Percentiles rank a stretch among this genome's conserved stretches.
phyloP scores from a whole-genome alignment of 2,888 invertebrate genomes.

The Dimorphilus gyrociliatus region DNA sequence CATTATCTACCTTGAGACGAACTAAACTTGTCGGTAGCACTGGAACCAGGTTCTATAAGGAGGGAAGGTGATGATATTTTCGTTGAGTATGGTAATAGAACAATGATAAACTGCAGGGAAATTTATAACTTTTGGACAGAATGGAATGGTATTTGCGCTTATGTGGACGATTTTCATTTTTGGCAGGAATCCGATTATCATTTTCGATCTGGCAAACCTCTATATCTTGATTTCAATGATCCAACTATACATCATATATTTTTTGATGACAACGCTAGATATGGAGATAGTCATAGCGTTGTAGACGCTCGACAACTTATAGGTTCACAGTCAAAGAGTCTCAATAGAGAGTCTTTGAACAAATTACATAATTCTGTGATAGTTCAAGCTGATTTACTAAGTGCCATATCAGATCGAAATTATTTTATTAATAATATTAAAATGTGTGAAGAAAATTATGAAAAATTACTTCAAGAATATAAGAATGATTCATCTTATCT shows the following conservation, averaged over 20 bases:
- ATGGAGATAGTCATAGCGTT: slow-evolving; percentile 30
- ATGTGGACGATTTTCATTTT: slow-evolving; percentile 27
- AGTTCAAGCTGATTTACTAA: slow-evolving; percentile 31
- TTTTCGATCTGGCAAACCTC: slow-evolving; percentile 25
- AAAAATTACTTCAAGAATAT: slow-evolving; percentile 9
- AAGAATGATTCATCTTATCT: slow-evolving; percentile 1
- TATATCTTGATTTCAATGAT: slow-evolving; percentile 27
- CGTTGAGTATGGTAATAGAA: slow-evolving; percentile 6
- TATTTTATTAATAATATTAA: slow-evolving; percentile 25
- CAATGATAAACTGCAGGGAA: slow-evolving; percentile 13
- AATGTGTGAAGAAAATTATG: slow-evolving; percentile 23
- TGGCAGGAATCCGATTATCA: slow-evolving; percentile 29
- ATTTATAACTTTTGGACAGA: slow-evolving; percentile 23
- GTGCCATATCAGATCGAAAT: slow-evolving; percentile 21
- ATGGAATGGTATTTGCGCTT: slow-evolving; percentile 23
- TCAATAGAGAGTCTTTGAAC: slow-evolving; percentile 17
- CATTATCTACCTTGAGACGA: no score
- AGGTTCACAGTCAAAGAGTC: slow-evolving; percentile 13
- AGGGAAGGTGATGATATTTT: slow-evolving; percentile 9
- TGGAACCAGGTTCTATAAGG: no score
- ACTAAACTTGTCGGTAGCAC: no score
- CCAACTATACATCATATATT: slow-evolving; percentile 28
- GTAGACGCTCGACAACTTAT: slow-evolving; percentile 22
- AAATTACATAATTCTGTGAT: slow-evolving; percentile 23
- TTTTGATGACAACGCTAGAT: slow-evolving; percentile 35